phyloP scores from a whole-genome alignment of 2,888 invertebrate genomes.

The Phyllotreta cruciferae region DNA sequence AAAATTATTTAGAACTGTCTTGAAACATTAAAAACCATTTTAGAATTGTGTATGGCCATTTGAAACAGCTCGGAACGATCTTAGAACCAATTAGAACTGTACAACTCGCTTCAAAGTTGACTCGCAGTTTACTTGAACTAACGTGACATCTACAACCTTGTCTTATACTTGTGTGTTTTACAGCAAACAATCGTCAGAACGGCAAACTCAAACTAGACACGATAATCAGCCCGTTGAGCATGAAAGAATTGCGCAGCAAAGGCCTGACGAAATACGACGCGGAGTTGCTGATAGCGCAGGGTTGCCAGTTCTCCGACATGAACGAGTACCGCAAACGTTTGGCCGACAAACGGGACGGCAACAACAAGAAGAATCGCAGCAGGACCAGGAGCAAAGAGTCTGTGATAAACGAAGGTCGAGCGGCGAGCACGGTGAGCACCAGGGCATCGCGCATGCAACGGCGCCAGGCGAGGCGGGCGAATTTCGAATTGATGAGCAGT shows the following conservation, averaged over 20 bases:
- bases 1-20: too few species aligned
- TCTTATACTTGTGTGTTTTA: too few species aligned
- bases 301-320: slow-evolving; percentile 75
- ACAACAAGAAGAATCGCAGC: slow-evolving; percentile 6
- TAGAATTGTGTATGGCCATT: too few species aligned
- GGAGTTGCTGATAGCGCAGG: slow-evolving; percentile 83
- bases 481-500: slow-evolving; percentile 56
- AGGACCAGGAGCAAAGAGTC: slow-evolving; percentile 38
- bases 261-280: slow-evolving; percentile 90
- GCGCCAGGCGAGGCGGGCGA: slow-evolving; percentile 56
- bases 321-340: slow-evolving; percentile 55
- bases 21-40: too few species aligned
- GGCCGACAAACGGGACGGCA: slow-evolving; percentile 30
- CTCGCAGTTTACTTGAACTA: too few species aligned
- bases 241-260: slow-evolving; percentile 84
- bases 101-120: too few species aligned
- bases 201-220: slow-evolving; percentile 47
- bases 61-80: too few species aligned
- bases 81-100: too few species aligned
- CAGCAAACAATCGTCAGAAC: slow-evolving; percentile 9
- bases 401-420: slow-evolving; percentile 49
- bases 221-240: slow-evolving; percentile 75
- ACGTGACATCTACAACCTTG: too few species aligned
- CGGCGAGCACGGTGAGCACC: slow-evolving; percentile 42
- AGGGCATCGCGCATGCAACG: slow-evolving; percentile 58